A percentile compares a stretch with the other conserved stretches of the same genome.
Conservation (phyloP, 2,113 vertebrate genomes). For the Patagioenas fasciata region DNA sequence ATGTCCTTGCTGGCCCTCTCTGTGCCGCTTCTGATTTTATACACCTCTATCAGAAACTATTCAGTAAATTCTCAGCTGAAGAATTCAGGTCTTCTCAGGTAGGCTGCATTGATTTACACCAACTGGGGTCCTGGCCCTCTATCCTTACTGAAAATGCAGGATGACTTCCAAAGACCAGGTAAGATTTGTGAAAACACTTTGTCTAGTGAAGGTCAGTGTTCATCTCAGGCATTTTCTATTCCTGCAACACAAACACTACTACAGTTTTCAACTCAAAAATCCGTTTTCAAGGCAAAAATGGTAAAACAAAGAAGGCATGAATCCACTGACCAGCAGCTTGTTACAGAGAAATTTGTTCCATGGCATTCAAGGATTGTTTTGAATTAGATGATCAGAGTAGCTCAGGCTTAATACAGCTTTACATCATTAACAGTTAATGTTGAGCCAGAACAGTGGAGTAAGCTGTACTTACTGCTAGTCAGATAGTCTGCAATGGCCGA, state of each 20-base stretch:
- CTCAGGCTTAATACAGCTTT: conserved; percentile 55
- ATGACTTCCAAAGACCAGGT: not conserved
- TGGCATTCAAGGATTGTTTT: not conserved
- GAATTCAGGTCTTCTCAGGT: not conserved
- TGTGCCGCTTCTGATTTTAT: not conserved
- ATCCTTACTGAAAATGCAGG: not conserved
- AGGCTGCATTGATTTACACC: not conserved
- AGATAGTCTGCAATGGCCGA: conserved; percentile 24
- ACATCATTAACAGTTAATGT: conserved; percentile 48
- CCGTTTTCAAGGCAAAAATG: not conserved
- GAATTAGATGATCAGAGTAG: not conserved
- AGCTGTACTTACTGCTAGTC: conserved; percentile 45
- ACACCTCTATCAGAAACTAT: not conserved
- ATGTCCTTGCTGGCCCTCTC: not conserved
- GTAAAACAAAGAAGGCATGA: not conserved
- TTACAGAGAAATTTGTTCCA: not conserved
- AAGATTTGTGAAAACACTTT: not conserved
- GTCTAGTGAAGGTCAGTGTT: not conserved
- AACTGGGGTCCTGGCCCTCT: not conserved
- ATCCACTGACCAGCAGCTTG: not conserved
- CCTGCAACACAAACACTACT: not conserved
- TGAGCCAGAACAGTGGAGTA: conserved; percentile 36
- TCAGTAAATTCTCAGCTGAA: not conserved
- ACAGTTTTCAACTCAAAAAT: not conserved
- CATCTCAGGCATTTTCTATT: not conserved